Evolutionary conservation across 2,888 invertebrate species (phyloP), one percentile per base, ranked within the genome.

Genomic region (Sycophila texana): DNA sequence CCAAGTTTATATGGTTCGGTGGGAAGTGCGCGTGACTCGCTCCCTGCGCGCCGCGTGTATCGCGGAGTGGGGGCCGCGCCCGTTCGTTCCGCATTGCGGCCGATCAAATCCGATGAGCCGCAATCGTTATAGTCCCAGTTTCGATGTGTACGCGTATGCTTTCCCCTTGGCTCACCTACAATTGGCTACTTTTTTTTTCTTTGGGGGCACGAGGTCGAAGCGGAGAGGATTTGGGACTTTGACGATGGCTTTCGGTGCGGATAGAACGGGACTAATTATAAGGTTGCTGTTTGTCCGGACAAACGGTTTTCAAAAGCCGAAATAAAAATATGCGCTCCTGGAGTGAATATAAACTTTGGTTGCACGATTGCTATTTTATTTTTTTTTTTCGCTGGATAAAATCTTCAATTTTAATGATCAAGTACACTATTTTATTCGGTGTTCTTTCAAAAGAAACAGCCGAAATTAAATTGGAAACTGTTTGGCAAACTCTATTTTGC

Each of bases 21-120:
- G n/a, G 49, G 22, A 68, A 30, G 12, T 47, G 61, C 58, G 58
- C 58, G 13, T 49, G 18, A 5, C 26, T 30, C 30, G 12, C 60
- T 26, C 60, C 26, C 60, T 16, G n/a, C n/a, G n/a, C n/a, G n/a
- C n/a, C n/a, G n/a, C n/a, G 53, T n/a, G 51, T 14, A 47, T 7
- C 16, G 66, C 20, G 20, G 47, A 53, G 22, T 13, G 12, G 22
- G 63, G 61, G 18, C 20, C 26, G 57, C 57, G 71, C 49, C 18
- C 58, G 26, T 16, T 74, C 51, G 63, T 70, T 79, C 75, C 75
- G 60, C 67, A 74, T 76, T 80, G 72, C 70, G 71, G 71, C 74
- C 74, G 22, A 79, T 74, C 65, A 77, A 72, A 73, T 47, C 53
- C 67, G n/a, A 16, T 16, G 63, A 51, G 61, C 53, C 26, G 47